Evolutionary conservation across 2,797 vertebrate species (phyloP).

Genomic region (Scomberomorus guttatus): DNA sequence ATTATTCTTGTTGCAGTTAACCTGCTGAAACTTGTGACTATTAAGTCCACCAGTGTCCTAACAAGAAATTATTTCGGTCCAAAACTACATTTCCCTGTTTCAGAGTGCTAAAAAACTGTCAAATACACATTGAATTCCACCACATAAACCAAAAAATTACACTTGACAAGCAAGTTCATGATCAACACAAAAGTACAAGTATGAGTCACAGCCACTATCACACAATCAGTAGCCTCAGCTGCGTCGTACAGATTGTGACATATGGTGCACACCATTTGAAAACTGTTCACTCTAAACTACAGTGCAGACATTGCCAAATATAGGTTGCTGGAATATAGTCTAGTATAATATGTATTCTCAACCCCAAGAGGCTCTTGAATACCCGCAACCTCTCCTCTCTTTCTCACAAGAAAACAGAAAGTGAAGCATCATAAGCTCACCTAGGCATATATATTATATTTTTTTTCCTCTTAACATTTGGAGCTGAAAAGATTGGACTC

Average conservation of each 20-base stretch:
- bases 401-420: slow-evolving; percentile 34
- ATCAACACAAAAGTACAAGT: background rate
- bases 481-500: slow-evolving; percentile 71
- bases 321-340: slow-evolving; percentile 52
- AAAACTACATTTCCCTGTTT: background rate
- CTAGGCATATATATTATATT: slow-evolving; percentile 17
- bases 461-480: slow-evolving; percentile 49
- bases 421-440: slow-evolving; percentile 40
- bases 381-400: slow-evolving; percentile 35
- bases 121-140: background rate
- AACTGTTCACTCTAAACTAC: slow-evolving; percentile 49
- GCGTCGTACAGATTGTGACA: slow-evolving; percentile 51
- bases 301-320: slow-evolving; percentile 57
- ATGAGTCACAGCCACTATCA: slow-evolving; percentile 21
- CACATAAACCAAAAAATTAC: background rate
- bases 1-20: slow-evolving; percentile 31
- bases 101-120: background rate
- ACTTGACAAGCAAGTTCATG: slow-evolving; percentile 9
- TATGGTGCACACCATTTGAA: slow-evolving; percentile 60
- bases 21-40: slow-evolving; percentile 9
- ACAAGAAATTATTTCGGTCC: slow-evolving; percentile 3
- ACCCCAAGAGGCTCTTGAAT: slow-evolving; percentile 48
- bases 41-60: slow-evolving; percentile 4
- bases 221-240: slow-evolving; percentile 41
- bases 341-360: slow-evolving; percentile 55